These are phyloP conservation scores for Psittacus erithacus DNA, from an alignment of 2,113 vertebrate species.

Conservation along the genomic window DNA sequence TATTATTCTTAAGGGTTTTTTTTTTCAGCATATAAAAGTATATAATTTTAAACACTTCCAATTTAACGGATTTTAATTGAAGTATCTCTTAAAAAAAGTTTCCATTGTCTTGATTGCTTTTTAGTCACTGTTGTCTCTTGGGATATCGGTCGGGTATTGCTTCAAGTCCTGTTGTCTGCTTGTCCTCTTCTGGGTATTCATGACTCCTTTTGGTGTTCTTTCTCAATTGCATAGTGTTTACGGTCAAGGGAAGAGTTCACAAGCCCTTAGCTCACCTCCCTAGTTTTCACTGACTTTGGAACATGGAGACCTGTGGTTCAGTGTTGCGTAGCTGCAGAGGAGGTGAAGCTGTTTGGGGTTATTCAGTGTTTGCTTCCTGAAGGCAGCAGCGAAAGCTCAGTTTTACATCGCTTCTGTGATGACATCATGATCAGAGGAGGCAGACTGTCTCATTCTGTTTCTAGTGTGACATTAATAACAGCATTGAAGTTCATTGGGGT, in stretches of 20 bases:
- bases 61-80: background rate
- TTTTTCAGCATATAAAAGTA: background rate
- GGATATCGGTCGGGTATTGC: background rate
- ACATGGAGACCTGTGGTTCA: background rate
- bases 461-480: background rate
- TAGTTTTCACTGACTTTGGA: background rate
- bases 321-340: background rate
- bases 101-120: background rate
- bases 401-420: background rate
- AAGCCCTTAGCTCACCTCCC: background rate
- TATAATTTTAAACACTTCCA: background rate
- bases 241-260: background rate
- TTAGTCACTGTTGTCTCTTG: background rate
- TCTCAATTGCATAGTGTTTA: background rate
- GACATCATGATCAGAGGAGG: background rate
- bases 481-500: background rate
- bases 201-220: background rate
- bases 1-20: background rate
- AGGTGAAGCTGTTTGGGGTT: background rate
- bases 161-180: background rate
- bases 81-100: background rate
- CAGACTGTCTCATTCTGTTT: background rate
- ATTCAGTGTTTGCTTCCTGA: background rate
- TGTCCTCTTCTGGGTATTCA: background rate
- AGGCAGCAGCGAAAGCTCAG: background rate